Conservation (phyloP, 2,797 vertebrate species). For the Molothrus aeneus region DNA sequence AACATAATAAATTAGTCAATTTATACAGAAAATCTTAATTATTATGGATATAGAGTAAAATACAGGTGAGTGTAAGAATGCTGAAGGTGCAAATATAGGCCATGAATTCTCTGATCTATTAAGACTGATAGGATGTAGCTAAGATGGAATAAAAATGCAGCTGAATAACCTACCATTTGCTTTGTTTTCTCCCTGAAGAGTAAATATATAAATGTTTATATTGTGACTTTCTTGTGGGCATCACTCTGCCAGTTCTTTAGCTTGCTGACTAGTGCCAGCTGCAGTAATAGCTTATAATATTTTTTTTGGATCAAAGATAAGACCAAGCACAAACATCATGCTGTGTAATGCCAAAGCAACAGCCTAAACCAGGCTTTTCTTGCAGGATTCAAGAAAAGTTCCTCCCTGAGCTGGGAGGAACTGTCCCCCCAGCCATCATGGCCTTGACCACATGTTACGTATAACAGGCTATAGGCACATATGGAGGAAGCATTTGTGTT, state of each 20-base stretch:
- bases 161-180: background rate
- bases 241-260: background rate
- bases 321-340: background rate
- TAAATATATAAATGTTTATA: background rate
- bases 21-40: background rate
- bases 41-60: background rate
- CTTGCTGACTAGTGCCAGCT: background rate
- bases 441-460: background rate
- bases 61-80: background rate
- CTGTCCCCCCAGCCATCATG: accelerated
- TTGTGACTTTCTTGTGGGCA: background rate
- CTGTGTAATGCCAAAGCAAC: background rate
- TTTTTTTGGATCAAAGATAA: background rate
- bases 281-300: background rate
- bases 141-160: background rate
- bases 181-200: background rate
- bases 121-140: background rate
- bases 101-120: background rate
- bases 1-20: background rate
- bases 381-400: background rate
- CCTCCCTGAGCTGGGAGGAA: background rate
- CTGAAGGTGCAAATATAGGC: background rate
- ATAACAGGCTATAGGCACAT: background rate
- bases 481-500: background rate
- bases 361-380: background rate